Conservation (phyloP, 2,797 vertebrate species). For the Limnodromus scolopaceus region DNA sequence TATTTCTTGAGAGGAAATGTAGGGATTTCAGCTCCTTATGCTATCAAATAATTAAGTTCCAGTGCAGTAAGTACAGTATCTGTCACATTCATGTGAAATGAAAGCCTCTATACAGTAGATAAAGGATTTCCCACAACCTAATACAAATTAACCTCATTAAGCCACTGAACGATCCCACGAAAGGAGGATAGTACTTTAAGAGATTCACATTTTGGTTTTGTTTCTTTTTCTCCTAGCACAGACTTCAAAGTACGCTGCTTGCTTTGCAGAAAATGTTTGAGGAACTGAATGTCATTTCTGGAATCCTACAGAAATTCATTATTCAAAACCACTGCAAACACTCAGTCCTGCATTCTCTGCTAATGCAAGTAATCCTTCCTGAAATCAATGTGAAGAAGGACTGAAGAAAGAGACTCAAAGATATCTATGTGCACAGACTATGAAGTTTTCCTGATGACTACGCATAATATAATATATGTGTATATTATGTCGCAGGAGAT, state of each 20-base stretch:
- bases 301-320: constrained; percentile 7
- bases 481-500: not conserved
- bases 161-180: not conserved
- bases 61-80: constrained; percentile 19
- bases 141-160: constrained; percentile 55
- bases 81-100: constrained; percentile 31
- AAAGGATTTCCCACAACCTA: constrained; percentile 27
- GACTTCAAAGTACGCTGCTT: not conserved
- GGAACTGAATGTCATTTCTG: not conserved
- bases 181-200: not conserved
- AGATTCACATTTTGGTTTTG: constrained; percentile 3
- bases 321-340: constrained; percentile 18
- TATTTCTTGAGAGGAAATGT: not conserved
- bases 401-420: not conserved
- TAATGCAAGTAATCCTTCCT: not conserved
- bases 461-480: not conserved
- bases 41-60: constrained; percentile 52
- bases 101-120: constrained; percentile 17
- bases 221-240: constrained; percentile 4
- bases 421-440: not conserved
- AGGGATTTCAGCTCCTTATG: not conserved
- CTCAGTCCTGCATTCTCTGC: not conserved
- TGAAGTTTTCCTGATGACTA: not conserved
- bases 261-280: constrained; percentile 21
- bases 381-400: not conserved